Evolutionary conservation across 2,797 vertebrate genomes (phyloP).

Genomic region (Gymnoscopelus microlampas): DNA sequence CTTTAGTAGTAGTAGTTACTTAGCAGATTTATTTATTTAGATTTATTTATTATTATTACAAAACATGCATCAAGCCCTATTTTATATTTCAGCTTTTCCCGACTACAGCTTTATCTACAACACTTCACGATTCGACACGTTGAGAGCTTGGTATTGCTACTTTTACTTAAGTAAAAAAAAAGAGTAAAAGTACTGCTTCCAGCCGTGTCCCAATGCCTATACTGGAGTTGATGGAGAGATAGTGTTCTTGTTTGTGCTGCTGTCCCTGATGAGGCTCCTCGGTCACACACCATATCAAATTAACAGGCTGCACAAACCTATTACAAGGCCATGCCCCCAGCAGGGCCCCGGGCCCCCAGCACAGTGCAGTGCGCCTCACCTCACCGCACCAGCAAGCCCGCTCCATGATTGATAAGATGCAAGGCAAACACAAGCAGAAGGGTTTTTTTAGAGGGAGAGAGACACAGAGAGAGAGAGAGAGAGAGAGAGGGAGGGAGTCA

Average conservation of each 20-base stretch:
- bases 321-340: constrained; percentile 63
- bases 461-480: not conserved
- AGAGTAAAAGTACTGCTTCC: not conserved
- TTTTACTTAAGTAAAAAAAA: constrained; percentile 15
- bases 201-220: constrained; percentile 46
- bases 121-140: too few relatives aligned
- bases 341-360: constrained; percentile 43
- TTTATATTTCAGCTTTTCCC: too few relatives aligned
- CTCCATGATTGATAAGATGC: constrained; percentile 71
- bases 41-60: too few relatives aligned
- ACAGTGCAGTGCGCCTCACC: constrained; percentile 32
- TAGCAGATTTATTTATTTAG: too few relatives aligned
- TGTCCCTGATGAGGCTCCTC: constrained; percentile 72
- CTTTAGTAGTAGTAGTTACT: too few relatives aligned
- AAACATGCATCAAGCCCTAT: too few relatives aligned
- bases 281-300: constrained; percentile 72
- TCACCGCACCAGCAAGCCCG: constrained; percentile 46
- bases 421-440: constrained; percentile 55
- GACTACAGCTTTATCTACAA: too few relatives aligned
- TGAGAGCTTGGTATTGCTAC: not conserved
- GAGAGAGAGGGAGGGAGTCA: not conserved
- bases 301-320: constrained; percentile 74
- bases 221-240: constrained; percentile 59
- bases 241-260: constrained; percentile 41
- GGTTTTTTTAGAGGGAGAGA: not conserved